Base-by-base conservation (phyloP, 2,797 vertebrate species). In the Syngnathus acus region DNA sequence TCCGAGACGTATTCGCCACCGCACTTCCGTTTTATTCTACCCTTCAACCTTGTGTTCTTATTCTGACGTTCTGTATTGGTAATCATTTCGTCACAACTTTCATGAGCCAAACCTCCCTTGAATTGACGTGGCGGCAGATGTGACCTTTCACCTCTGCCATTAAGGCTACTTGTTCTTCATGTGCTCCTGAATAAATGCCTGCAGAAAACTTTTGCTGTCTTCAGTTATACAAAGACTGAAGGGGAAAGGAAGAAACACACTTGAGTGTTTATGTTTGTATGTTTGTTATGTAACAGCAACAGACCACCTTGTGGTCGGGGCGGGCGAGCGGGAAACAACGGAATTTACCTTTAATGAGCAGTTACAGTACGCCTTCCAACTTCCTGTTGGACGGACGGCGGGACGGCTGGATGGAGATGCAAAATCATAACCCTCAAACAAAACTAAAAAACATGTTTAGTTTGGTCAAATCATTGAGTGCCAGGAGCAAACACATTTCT, bases 21-120 rank as follows among this genome's bases (percentile, higher is more conserved):
- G 50, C 50, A 23, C n/a, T 53, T 53, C 50, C 50, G 50, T 53
- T 53, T 21, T 26, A 55, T 17, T 32, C 14, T 38, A 37, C 14
- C 55, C 55, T 58, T 38, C 55, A 58, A 58, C 55, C 32, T 58
- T 58, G 32, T 58, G 23, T 58, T 58, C 55, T 58, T 58, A 37
- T 38, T 37, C 54, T 6, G 55, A 14, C 23, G 23, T 54, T 54
- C 11, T 11, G 21, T 8, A 58, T 58, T 58, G 38, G 55, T 9
- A 37, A 26, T 32, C 54, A 16, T 57, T 37, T 57, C 13, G 54
- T 57, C 54, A 57, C 54, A 57, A 57, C 54, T 57, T 32, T 17
- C 54, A 32, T 17, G 32, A 37, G 13, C 16, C 32, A 37, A 17
- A 58, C 16, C 55, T 58, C 32, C 55, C 13, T 11, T 58, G 8